Evolutionary conservation across 2,797 vertebrate genomes (phyloP).

Genomic region (Apogon talboti): DNA sequence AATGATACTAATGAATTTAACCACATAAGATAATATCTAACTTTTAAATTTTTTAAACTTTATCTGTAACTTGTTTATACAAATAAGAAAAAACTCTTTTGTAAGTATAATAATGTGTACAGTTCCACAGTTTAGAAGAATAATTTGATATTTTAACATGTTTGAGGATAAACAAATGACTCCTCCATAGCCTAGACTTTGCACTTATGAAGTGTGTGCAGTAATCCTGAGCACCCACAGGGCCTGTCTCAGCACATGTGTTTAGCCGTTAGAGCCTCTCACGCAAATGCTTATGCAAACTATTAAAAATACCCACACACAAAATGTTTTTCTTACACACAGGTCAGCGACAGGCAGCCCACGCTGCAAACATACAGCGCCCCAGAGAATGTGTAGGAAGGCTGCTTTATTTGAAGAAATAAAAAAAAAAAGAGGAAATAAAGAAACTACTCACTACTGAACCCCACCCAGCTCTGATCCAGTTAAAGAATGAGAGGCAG

Average conservation of each 20-base stretch:
- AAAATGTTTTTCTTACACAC: slow-evolving; percentile 38
- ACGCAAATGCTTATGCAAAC: slow-evolving; percentile 38
- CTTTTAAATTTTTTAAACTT: not conserved
- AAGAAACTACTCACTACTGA: slow-evolving; percentile 55
- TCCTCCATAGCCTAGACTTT: not conserved
- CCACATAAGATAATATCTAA: too few species aligned
- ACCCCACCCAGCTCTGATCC: slow-evolving; percentile 69
- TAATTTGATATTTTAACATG: slow-evolving; percentile 2
- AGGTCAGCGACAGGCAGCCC: slow-evolving; percentile 21
- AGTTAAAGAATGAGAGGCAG: slow-evolving; percentile 55
- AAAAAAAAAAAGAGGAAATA: slow-evolving; percentile 46
- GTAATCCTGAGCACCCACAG: slow-evolving; percentile 27
- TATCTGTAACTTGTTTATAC: not conserved
- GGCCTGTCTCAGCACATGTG: slow-evolving; percentile 37
- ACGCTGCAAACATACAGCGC: slow-evolving; percentile 28
- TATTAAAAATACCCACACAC: slow-evolving; percentile 36
- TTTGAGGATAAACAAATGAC: slow-evolving; percentile 6
- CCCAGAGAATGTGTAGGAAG: slow-evolving; percentile 30
- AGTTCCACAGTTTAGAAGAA: not conserved
- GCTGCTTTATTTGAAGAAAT: slow-evolving; percentile 42
- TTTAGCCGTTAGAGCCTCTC: slow-evolving; percentile 27
- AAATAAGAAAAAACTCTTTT: not conserved
- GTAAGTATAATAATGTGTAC: not conserved
- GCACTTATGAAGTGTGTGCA: slow-evolving; percentile 17
- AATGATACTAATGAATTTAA: not conserved